Conservation (phyloP, 2,888 invertebrate species). For the Branchellion lobata region DNA sequence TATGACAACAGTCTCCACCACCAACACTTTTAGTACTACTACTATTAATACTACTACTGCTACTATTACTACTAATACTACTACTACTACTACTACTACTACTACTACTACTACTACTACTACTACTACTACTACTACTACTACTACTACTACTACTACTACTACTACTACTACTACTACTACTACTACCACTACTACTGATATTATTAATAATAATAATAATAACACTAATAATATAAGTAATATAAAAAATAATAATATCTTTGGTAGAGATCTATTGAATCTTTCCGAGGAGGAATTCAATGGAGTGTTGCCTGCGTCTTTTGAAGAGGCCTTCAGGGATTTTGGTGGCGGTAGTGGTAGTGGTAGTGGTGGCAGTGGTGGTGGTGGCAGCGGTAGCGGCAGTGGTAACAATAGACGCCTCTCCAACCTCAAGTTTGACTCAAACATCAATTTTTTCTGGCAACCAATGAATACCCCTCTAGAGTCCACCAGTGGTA, state of each 20-base stretch:
- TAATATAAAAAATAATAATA: not conserved
- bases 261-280: not conserved
- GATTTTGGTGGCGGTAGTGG: not conserved
- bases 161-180: not conserved
- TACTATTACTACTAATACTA: too few species aligned
- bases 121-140: conserved; percentile 6
- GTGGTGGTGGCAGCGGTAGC: not conserved
- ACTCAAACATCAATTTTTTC: not conserved
- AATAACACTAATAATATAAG: not conserved
- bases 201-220: not conserved
- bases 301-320: not conserved
- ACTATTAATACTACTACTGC: too few species aligned
- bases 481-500: not conserved
- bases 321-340: not conserved
- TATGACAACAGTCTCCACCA: too few species aligned
- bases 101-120: conserved; percentile 25
- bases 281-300: not conserved
- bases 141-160: not conserved
- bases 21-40: too few species aligned
- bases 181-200: not conserved
- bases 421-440: not conserved
- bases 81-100: conserved; percentile 17
- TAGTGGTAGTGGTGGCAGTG: not conserved
- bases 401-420: not conserved
- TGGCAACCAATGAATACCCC: not conserved